Evolutionary conservation across 2,888 invertebrate species (phyloP).

Genomic region (Schizotus pectinicornis): DNA sequence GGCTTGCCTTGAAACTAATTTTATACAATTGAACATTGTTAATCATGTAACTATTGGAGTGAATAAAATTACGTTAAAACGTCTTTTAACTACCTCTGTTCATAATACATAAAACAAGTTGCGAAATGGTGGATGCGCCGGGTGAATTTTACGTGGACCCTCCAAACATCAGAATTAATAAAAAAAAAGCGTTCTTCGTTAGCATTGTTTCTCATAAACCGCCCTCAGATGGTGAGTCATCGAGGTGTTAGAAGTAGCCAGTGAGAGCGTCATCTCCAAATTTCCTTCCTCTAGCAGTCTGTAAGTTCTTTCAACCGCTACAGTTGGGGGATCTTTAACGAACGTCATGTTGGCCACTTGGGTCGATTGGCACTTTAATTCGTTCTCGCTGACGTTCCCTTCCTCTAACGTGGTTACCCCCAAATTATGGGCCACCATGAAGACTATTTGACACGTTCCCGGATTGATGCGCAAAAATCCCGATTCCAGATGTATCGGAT

Average conservation of each 20-base stretch:
- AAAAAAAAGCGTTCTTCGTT: too few species aligned
- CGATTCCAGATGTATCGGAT: constrained; percentile 68
- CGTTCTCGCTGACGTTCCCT: constrained; percentile 57
- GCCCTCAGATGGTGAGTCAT: constrained; percentile 64
- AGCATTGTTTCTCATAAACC: constrained; percentile 5
- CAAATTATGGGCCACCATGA: constrained; percentile 68
- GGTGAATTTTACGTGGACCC: too few species aligned
- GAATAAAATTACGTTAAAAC: too few species aligned
- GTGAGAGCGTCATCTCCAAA: constrained; percentile 60
- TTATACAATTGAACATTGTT: too few species aligned
- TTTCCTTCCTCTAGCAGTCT: constrained; percentile 50
- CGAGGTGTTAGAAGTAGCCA: constrained; percentile 65
- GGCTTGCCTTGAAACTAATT: too few species aligned
- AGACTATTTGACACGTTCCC: constrained; percentile 61
- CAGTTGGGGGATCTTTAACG: constrained; percentile 63
- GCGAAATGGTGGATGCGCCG: too few species aligned
- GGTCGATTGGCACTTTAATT: constrained; percentile 58
- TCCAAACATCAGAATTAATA: too few species aligned
- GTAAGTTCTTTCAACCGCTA: constrained; percentile 58
- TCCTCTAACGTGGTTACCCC: constrained; percentile 68
- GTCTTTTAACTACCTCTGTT: too few species aligned
- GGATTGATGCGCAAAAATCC: constrained; percentile 68
- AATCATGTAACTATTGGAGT: too few species aligned
- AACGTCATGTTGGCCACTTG: constrained; percentile 61
- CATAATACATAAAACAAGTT: too few species aligned